Evolutionary conservation across 2,797 vertebrate species (phyloP).

Genomic region (Sebastolobus altivelis): DNA sequence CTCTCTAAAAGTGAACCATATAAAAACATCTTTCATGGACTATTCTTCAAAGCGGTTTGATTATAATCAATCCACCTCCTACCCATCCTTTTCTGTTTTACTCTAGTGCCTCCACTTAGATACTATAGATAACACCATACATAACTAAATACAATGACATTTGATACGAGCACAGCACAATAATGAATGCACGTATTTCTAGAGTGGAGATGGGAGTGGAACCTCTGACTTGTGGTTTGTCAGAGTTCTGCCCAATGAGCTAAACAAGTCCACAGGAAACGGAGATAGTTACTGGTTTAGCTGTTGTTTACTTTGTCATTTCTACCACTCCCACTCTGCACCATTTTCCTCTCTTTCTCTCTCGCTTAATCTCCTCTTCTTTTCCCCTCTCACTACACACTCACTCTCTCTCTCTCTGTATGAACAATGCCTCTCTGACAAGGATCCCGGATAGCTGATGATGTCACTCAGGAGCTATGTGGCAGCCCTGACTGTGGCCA

Average conservation of each 20-base stretch:
- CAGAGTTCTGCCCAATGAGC: slow-evolving; percentile 18
- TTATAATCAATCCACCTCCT: not conserved
- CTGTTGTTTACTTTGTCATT: slow-evolving; percentile 36
- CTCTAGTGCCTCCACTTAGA: not conserved
- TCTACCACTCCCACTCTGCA: slow-evolving; percentile 28
- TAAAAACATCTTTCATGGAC: slow-evolving; percentile 1
- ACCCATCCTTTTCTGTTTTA: not conserved
- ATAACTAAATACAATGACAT: not conserved
- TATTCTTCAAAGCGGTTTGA: slow-evolving; percentile 2
- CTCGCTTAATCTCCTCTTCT: slow-evolving; percentile 9
- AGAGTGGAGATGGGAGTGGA: not conserved
- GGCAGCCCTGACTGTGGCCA: slow-evolving; percentile 48
- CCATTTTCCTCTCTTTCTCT: slow-evolving; percentile 15
- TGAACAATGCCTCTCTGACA: slow-evolving; percentile 81
- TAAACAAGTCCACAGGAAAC: slow-evolving; percentile 29
- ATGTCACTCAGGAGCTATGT: slow-evolving; percentile 83
- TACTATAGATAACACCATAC: not conserved
- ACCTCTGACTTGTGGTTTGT: not conserved
- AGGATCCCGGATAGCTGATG: slow-evolving; percentile 71
- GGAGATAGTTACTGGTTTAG: slow-evolving; percentile 28
- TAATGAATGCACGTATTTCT: not conserved
- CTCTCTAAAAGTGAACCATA: slow-evolving; percentile 27
- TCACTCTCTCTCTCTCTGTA: slow-evolving; percentile 22
- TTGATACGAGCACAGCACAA: not conserved
- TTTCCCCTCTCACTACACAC: slow-evolving; percentile 12